Percentiles rank a stretch among this genome's conserved stretches.
Conservation (phyloP, 2,797 vertebrate genomes). For the Luscinia luscinia region DNA sequence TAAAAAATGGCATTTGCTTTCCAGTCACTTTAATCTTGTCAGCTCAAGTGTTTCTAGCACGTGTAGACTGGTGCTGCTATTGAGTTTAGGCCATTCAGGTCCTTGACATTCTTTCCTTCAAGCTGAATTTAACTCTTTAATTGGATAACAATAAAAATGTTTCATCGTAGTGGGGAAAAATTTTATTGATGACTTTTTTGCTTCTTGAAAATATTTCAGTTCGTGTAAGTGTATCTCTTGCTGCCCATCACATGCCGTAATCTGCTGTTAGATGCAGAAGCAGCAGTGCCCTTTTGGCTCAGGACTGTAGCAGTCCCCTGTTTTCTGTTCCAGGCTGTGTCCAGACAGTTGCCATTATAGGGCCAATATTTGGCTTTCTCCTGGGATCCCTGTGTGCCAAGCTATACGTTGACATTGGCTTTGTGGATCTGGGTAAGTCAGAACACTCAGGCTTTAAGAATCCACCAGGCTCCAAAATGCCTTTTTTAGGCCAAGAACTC, state of each 20-base stretch:
- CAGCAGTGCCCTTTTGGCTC: not conserved
- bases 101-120: not conserved
- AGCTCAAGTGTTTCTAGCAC: not conserved
- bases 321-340: constrained; percentile 85
- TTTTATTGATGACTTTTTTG: not conserved
- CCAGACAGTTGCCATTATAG: constrained; percentile 91
- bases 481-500: not conserved
- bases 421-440: constrained; percentile 90
- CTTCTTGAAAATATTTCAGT: not conserved
- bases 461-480: not conserved
- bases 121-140: not conserved
- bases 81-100: not conserved
- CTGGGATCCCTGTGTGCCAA: constrained; percentile 94
- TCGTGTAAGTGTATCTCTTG: not conserved
- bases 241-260: not conserved
- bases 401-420: constrained; percentile 92
- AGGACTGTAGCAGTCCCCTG: not conserved
- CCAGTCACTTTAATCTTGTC: not conserved
- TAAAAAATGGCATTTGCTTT: not conserved
- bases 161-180: rapidly evolving
- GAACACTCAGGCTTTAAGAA: not conserved
- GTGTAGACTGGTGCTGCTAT: not conserved
- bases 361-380: constrained; percentile 95
- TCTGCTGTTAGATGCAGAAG: not conserved
- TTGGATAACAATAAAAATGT: not conserved